A percentile compares a stretch with the other conserved stretches of the same genome.
Conservation (phyloP, 53 echinoderm and acorn worm species). For the Holothuria leucospilota region DNA sequence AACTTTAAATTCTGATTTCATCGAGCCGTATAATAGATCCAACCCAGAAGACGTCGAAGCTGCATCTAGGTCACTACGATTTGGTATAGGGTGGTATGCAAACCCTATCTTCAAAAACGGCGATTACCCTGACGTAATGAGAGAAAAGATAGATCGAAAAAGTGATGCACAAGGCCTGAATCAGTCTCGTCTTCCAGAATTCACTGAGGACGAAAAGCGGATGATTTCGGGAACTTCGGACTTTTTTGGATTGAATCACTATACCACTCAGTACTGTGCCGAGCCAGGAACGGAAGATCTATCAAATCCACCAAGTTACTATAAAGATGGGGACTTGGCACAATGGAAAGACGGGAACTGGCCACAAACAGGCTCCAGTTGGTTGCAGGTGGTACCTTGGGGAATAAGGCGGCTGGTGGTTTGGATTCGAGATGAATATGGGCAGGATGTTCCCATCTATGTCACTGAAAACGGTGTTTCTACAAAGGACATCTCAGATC, state of each 20-base stretch:
- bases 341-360: slow-evolving; percentile 71
- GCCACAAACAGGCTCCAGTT: slow-evolving; percentile 76
- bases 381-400: slow-evolving; percentile 91
- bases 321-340: slow-evolving; percentile 73
- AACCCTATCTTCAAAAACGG: slow-evolving; percentile 83
- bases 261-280: slow-evolving; percentile 67
- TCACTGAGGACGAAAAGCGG: slow-evolving; percentile 70
- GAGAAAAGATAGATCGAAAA: slow-evolving; percentile 77
- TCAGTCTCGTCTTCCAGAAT: slow-evolving; percentile 80
- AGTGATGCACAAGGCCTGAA: slow-evolving; percentile 75
- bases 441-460: slow-evolving; percentile 70
- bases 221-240: slow-evolving; percentile 74
- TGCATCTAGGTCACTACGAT: slow-evolving; percentile 72
- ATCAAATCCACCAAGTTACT: slow-evolving; percentile 66
- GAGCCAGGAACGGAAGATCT: slow-evolving; percentile 53
- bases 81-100: slow-evolving; percentile 82
- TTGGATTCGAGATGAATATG: slow-evolving; percentile 80
- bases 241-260: slow-evolving; percentile 93
- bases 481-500: slow-evolving; percentile 72
- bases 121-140: slow-evolving; percentile 91
- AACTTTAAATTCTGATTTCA: slow-evolving; percentile 76
- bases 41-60: slow-evolving; percentile 65
- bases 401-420: slow-evolving; percentile 76
- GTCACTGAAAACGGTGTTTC: slow-evolving; percentile 95
- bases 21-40: slow-evolving; percentile 70